Conservation (phyloP, 1,140 invertebrate species). For the Metopolophium dirhodum region DNA sequence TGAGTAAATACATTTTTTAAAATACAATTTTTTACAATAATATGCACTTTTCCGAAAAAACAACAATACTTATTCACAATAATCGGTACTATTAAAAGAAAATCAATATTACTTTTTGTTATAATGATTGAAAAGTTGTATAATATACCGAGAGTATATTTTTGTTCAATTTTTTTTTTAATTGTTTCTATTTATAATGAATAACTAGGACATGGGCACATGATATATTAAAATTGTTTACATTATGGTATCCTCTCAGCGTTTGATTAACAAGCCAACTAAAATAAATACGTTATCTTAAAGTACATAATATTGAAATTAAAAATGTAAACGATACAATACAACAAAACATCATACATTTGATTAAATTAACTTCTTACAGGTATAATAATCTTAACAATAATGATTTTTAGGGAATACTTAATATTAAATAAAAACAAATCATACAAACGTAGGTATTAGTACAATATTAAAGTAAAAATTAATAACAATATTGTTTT, state of each 20-base stretch:
- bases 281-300: background rate
- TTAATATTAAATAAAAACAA: background rate
- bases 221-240: constrained; percentile 15
- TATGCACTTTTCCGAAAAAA: background rate
- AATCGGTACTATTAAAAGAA: background rate
- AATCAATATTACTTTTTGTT: background rate
- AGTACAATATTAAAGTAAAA: background rate
- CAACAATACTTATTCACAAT: background rate
- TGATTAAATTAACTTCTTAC: background rate
- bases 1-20: background rate
- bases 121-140: background rate
- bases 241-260: background rate
- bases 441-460: background rate
- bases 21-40: background rate
- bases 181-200: background rate
- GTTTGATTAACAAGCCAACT: constrained; percentile 8
- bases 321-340: background rate
- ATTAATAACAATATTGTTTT: background rate
- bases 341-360: background rate
- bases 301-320: background rate
- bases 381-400: background rate
- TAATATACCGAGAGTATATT: background rate
- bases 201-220: background rate
- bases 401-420: background rate
- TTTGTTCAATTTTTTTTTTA: background rate